Base-by-base conservation (phyloP, 1,140 invertebrate species). In the Papilio polytes region DNA sequence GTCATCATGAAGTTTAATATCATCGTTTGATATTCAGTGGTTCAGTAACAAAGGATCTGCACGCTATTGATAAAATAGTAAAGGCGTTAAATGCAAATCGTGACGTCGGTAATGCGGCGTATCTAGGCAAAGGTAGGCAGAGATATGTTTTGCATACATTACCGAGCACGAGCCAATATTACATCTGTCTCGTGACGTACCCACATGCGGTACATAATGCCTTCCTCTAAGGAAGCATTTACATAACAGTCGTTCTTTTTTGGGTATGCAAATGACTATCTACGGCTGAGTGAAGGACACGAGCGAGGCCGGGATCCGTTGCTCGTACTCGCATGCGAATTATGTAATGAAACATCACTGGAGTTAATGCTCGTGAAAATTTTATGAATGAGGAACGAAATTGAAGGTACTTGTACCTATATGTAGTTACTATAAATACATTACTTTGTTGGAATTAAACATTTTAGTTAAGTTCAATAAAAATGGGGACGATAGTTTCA, bases 61-160 rank as follows among this genome's bases (percentile, higher is more conserved):
- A 63, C 4, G 59, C 36, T 51, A 66, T 78, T 66, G 77, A 46
- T 66, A 66, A 44, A 78, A 78, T 78, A 80, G 80, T 82, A 81
- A 70, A 80, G 80, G 81, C 59, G 73, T 80, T 78, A 83, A 83
- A 81, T 85, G 80, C 74, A 82, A 82, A 85, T 82, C 83, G 73
- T 85, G 80, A 84, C 46, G 48, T 77, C 44, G 77, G 46, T 80
- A 81, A 78, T 41, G 66, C 76, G 76, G 31, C 81, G 53, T 82
- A 73, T 76, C 72, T 66, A 78, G 53, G 80, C 74, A 83, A 80
- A 78, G 56, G 77, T 78, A 78, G 31, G 56, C 73, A 76, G 66
- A 59, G 79, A 63, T 81, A 86, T 86, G 85, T 86, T 86, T 86
- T 85, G 84, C 82, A 85, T 85, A 82, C 53, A 83, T 85, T 85